Base-by-base conservation (phyloP, 37 sponge, comb jelly and placozoan species). In the Crambe crambe region DNA sequence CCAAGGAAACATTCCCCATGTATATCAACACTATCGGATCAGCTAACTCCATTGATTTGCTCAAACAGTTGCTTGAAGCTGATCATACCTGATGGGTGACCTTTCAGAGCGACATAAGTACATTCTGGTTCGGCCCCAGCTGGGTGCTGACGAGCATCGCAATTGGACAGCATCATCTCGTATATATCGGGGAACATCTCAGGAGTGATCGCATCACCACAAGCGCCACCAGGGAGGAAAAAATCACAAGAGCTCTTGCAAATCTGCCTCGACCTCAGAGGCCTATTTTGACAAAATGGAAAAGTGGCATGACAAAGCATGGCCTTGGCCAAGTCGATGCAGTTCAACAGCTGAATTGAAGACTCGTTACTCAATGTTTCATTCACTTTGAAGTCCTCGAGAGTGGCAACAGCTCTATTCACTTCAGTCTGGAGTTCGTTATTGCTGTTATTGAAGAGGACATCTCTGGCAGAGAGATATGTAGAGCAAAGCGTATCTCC, bases 61-160 rank as follows among this genome's bases (percentile, higher is more conserved):
- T n/a, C n/a, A n/a, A n/a, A n/a, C n/a, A n/a, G n/a, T n/a, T n/a
- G n/a, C n/a, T n/a, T n/a, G n/a, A n/a, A n/a, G n/a, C n/a, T n/a
- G n/a, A n/a, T n/a, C 51, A 47, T 47, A 47, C 51, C 51, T 47
- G 51, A 12, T 47, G 6, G 10, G 12, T 6, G 4, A n/a, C 17
- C 61, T 58, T 26, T 40, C 15, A 70, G 23, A 8, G 70, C 30
- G 21, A 84, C 20, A 32, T 67, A 61, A 3, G 76, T 76, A 34
- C 84, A 84, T 62, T 84, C 84, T 0, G 84, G 84, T 0, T 0
- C 29, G 1, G 57, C 32, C 5, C 84, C 84, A 25, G 54, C 83
- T 3, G 60, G 63, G 26, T 31, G 0, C 1, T 1, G 37, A 3
- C 65, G 42, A 40, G 18, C 26, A 41, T 82, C 74, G 37, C 83